Base-by-base conservation (phyloP, 2,113 vertebrate genomes). In the Platysteira castanea region DNA sequence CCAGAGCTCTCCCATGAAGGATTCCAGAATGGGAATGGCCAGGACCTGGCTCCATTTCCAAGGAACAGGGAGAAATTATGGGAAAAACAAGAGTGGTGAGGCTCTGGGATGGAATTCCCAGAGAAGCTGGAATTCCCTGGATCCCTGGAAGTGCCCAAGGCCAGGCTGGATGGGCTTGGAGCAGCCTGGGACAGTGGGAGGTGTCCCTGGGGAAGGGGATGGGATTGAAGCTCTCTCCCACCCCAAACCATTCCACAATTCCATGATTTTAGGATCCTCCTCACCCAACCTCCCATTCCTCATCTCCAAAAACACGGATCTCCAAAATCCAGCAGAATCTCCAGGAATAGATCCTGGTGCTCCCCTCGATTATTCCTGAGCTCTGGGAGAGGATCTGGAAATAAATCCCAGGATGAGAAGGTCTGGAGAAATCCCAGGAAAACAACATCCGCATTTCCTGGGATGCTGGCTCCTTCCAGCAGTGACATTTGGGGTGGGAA, bases 401-500 rank as follows among this genome's bases (percentile, higher is more conserved):
- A 53, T 0, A 44, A 63, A 0, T 1, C 3, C 3, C 59, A 31
- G 69, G 12, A 37, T 1, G 20, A 14, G n/a, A n/a, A 39, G 54
- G 10, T 16, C 61, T 6, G 19, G 50, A 7, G 31, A 64, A 49
- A 59, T 19, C 31, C 54, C 2, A 1, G 60, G 27, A 57, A 67
- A 57, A 42, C 17, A 13, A 24, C 33, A 54, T 0, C 5, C 0
- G 1, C 11, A 1, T 11, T 6, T 84, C 27, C 73, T 31, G 56
- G 21, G 10, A 14, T 0, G 0, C 1, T 10, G 68, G 5, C 28
- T 47, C 13, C 28, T 30, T 26, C 74, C n/a, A 5, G 11, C 5
- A 15, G 24, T 26, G 87, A 6, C 69, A 27, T 35, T 87, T 67
- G 7, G 1, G 4, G 31, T 22, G 56, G 60, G 35, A 68, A 63